Conservation (phyloP, 1,140 invertebrate species). For the Chrysomallon squamiferum region DNA sequence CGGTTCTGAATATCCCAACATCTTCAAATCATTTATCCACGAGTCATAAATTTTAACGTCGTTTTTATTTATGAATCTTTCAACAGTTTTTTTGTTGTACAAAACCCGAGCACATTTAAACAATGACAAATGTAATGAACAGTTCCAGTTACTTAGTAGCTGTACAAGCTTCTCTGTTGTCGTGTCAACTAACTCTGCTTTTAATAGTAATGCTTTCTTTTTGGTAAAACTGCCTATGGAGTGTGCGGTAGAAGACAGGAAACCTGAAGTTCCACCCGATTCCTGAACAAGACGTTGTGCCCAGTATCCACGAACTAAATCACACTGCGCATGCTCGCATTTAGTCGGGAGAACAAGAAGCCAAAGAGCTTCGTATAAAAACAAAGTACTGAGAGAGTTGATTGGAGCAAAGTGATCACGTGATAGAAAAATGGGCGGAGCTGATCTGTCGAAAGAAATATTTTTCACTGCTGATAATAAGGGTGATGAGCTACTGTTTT, state of each 20-base stretch:
- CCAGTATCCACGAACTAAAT: background rate
- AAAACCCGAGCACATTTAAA: no score
- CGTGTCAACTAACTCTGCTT: no score
- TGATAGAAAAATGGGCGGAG: background rate
- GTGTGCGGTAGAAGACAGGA: background rate
- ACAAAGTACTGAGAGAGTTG: background rate
- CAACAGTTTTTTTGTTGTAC: no score
- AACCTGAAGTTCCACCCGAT: background rate
- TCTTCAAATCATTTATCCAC: no score
- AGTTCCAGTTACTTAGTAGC: no score
- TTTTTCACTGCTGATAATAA: background rate
- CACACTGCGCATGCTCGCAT: no score
- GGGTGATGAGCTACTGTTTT: background rate
- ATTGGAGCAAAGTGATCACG: background rate
- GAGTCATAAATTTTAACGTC: no score
- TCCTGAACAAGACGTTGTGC: background rate
- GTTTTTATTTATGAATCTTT: no score
- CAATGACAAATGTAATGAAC: no score
- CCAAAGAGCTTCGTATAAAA: constrained; percentile 1
- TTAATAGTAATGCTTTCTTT: no score
- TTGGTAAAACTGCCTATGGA: background rate
- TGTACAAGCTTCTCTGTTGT: no score
- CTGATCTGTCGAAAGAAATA: background rate
- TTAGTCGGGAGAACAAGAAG: background rate
- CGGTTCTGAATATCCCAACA: no score